These are phyloP conservation scores for Rhincodon typus DNA, from an alignment of 2,797 vertebrate species.

Conservation along the genomic window DNA sequence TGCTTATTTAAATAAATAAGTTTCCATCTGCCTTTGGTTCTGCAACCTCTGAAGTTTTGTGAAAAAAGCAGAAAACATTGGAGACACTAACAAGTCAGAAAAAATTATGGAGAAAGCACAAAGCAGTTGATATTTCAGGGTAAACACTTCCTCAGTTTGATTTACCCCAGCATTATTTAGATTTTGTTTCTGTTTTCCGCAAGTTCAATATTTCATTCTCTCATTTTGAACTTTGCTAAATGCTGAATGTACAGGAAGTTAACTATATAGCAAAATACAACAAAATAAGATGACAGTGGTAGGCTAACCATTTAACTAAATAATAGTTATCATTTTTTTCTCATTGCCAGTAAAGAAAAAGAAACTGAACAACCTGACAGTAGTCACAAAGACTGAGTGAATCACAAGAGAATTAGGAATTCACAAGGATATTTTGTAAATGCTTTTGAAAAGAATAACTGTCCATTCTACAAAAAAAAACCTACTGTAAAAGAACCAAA, in stretches of 20 bases:
- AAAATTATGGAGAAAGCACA: neutral
- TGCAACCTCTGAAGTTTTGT: neutral
- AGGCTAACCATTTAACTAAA: neutral
- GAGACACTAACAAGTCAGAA: neutral
- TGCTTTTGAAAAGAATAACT: neutral
- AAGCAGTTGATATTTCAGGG: neutral
- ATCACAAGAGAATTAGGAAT: neutral
- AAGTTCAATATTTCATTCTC: neutral
- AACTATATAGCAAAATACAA: neutral
- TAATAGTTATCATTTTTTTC: neutral
- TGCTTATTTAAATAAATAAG: neutral
- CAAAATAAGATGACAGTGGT: neutral
- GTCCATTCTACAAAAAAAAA: neutral
- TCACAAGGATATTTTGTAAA: neutral
- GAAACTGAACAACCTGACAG: neutral
- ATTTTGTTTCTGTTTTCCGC: neutral
- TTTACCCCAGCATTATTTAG: neutral
- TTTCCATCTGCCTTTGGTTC: neutral
- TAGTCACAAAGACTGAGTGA: too few relatives aligned
- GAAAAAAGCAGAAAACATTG: neutral
- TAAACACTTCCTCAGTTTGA: neutral
- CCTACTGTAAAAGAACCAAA: neutral
- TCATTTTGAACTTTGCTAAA: neutral
- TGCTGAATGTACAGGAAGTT: neutral
- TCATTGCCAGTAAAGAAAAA: neutral